A percentile compares a stretch with the other conserved stretches of the same genome.
Evolutionary conservation across 2,888 invertebrate species (phyloP).

Genomic region (Chloroclystis v-ata): DNA sequence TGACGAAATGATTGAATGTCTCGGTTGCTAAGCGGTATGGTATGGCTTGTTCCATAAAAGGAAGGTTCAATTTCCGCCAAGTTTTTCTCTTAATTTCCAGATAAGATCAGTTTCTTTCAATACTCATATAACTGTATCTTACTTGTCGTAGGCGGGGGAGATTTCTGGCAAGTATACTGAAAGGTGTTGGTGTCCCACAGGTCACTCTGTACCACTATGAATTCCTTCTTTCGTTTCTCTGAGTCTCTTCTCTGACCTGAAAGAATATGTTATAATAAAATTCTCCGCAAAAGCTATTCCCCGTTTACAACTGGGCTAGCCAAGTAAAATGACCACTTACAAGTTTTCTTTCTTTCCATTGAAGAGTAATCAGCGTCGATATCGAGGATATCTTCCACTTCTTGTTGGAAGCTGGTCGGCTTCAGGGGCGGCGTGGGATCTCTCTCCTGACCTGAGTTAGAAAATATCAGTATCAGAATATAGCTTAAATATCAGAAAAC

Average conservation of each 20-base stretch:
- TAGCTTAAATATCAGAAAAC: too few relatives aligned
- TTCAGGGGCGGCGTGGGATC: conserved; percentile 47
- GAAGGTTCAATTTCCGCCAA: too few relatives aligned
- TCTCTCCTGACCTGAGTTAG: conserved; percentile 57
- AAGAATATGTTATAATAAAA: conserved; percentile 21
- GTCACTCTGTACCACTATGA: conserved; percentile 82
- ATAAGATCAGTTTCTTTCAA: too few relatives aligned
- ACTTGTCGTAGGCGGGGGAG: conserved; percentile 50
- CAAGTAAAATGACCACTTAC: conserved; percentile 39
- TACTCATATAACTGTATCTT: conserved; percentile 12
- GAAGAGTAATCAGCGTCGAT: conserved; percentile 62
- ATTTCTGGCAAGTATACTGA: conserved; percentile 73
- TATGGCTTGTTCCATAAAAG: too few relatives aligned
- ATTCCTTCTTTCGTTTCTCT: conserved; percentile 75
- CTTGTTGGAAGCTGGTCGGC: conserved; percentile 52
- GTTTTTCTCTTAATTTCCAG: too few relatives aligned
- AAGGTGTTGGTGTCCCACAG: conserved; percentile 82
- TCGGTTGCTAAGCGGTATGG: too few relatives aligned
- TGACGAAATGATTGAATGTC: too few relatives aligned
- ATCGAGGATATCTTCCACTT: conserved; percentile 69
- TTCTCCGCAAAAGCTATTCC: too few relatives aligned
- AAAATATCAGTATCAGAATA: too few relatives aligned
- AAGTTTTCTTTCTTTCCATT: conserved; percentile 60
- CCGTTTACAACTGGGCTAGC: too few relatives aligned
- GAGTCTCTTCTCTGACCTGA: conserved; percentile 72